phyloP scores from a whole-genome alignment of 2,888 invertebrate genomes.

The Labia minor region DNA sequence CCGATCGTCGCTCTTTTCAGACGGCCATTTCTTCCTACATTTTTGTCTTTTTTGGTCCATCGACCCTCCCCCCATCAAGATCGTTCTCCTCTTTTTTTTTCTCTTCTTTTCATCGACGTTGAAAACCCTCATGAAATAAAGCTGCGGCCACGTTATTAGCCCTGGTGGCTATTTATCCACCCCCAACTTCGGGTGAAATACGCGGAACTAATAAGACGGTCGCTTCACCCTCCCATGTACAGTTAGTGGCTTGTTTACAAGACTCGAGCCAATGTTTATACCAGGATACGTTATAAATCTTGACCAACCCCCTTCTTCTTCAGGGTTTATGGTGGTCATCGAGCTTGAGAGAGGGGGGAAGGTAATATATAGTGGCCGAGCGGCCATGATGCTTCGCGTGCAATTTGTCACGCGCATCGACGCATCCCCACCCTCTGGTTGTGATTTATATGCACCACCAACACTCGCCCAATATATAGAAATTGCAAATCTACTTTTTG shows the following conservation, averaged over 20 bases:
- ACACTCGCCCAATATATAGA: background rate
- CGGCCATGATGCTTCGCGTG: background rate
- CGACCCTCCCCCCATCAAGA: background rate
- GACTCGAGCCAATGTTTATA: slow-evolving; percentile 13
- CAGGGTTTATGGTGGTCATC: slow-evolving; percentile 7
- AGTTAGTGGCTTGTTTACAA: slow-evolving; percentile 8
- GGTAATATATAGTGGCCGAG: background rate
- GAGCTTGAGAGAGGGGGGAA: background rate
- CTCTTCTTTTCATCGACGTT: background rate
- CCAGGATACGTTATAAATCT: background rate
- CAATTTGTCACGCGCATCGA: slow-evolving; percentile 13
- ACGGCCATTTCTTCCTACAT: background rate
- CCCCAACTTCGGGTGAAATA: background rate
- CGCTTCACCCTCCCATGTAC: background rate
- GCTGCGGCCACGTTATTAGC: slow-evolving; percentile 13
- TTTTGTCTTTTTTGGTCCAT: background rate
- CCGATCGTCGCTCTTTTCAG: background rate
- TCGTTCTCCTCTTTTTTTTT: background rate
- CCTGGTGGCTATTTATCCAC: background rate
- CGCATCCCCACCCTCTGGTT: background rate
- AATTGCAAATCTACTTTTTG: slow-evolving; percentile 13
- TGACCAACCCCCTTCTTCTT: slow-evolving; percentile 4
- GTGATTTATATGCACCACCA: slow-evolving; percentile 4
- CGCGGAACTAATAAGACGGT: slow-evolving; percentile 8
- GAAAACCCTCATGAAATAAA: slow-evolving; percentile 13